phyloP scores from a whole-genome alignment of 2,113 vertebrate species.

The Merops nubicus region DNA sequence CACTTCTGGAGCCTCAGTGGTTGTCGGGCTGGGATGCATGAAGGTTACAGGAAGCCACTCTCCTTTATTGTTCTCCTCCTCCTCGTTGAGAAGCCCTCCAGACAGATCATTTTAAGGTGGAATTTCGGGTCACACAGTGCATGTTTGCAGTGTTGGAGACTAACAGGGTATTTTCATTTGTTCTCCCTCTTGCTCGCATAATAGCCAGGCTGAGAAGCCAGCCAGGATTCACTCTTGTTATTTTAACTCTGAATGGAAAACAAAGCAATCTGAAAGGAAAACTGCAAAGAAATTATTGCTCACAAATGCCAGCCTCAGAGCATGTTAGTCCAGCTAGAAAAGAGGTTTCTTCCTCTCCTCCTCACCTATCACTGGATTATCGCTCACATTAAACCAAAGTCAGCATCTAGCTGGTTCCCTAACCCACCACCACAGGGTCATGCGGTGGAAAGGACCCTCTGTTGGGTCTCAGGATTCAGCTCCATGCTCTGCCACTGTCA shows the following conservation, averaged over 20 bases:
- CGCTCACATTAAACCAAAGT: not conserved
- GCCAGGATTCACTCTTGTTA: not conserved
- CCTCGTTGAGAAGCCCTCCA: constrained; percentile 13
- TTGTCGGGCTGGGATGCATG: not conserved
- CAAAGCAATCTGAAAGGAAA: not conserved
- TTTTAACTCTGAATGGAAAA: not conserved
- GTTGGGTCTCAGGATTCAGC: not conserved
- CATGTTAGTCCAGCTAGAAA: not conserved
- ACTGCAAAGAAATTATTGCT: not conserved
- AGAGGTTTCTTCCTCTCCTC: not conserved
- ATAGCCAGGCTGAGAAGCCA: not conserved
- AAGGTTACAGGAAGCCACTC: constrained; percentile 39
- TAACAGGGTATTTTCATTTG: not conserved
- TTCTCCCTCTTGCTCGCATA: not conserved
- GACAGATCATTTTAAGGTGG: not conserved
- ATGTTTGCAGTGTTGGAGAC: constrained; percentile 15
- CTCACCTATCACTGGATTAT: not conserved
- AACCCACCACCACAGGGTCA: not conserved
- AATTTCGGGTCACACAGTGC: constrained; percentile 33
- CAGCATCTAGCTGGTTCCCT: not conserved
- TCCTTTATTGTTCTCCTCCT: not conserved
- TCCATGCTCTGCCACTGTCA: not conserved
- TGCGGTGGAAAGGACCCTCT: not conserved
- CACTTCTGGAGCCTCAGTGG: not conserved
- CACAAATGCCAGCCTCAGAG: not conserved